Base-by-base conservation (phyloP, 2,888 invertebrate species). In the Macaria notata region DNA sequence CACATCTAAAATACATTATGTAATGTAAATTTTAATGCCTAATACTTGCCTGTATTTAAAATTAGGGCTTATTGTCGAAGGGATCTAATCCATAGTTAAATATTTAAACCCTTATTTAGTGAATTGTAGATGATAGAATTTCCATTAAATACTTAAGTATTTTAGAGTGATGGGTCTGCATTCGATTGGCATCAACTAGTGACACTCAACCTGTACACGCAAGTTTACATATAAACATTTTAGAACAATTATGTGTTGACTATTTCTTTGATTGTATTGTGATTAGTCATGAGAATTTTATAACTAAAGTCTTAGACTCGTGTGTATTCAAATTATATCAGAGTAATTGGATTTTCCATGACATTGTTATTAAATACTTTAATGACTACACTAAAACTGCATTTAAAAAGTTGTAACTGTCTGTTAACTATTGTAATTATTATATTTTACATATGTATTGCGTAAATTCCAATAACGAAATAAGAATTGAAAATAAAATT, bases 371-470 rank as follows among this genome's bases (percentile, higher is more conserved):
- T 70, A 71, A 78, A 64, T 65, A 65, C 19, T 64, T 62, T 71
- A 72, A 54, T 53, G 49, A 49, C n/a, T 41, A 69, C 77, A 74
- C 71, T 78, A 78, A 83, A 81, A 76, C 81, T 87, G 90, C 91
- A 90, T 91, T 90, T 90, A 88, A 88, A 88, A 84, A 83, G 82
- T 79, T 84, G 82, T 80, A 83, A 83, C 83, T 88, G 86, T 87
- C 83, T 88, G 86, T 87, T 87, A 86, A 83, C 82, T 86, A 84
- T 84, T 84, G 79, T 88, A 86, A 87, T 83, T 84, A 84, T 88
- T 85, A 84, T 88, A 86, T 84, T 86, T 88, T 86, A 85, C 81
- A 88, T 86, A 86, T 88, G 84, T 89, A 89, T 83, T 86, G 83
- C 84, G 72, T 88, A 86, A 89, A 88, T 88, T 89, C 88, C 86